Evolutionary conservation across 2,888 invertebrate genomes (phyloP).

Genomic region (Apodemia zela): DNA sequence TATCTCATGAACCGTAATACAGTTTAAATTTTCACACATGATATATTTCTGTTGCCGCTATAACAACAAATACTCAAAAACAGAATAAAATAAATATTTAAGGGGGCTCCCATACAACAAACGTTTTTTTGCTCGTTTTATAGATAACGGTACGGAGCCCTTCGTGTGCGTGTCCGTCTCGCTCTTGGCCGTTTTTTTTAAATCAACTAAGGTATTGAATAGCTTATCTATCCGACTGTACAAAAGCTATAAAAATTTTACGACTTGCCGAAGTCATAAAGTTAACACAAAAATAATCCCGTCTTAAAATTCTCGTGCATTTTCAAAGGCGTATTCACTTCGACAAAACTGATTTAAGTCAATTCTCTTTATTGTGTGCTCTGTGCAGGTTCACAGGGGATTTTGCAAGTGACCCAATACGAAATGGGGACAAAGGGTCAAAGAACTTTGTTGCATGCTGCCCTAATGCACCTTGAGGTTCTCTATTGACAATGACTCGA

Average conservation of each 20-base stretch:
- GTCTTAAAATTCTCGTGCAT: neutral
- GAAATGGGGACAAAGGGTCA: constrained; percentile 58
- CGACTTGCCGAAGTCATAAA: neutral
- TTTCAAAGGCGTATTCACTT: constrained; percentile 21
- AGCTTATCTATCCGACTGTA: too few relatives aligned
- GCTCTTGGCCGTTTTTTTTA: too few relatives aligned
- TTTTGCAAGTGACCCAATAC: constrained; percentile 44
- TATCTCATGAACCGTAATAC: too few relatives aligned
- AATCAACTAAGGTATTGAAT: too few relatives aligned
- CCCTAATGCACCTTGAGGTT: constrained; percentile 2
- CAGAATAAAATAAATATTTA: too few relatives aligned
- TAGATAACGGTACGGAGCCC: too few relatives aligned
- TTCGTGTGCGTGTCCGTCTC: too few relatives aligned
- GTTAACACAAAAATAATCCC: neutral
- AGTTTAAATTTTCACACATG: too few relatives aligned
- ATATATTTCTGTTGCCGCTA: too few relatives aligned
- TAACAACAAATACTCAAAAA: too few relatives aligned
- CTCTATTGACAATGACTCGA: constrained; percentile 1
- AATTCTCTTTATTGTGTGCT: constrained; percentile 5
- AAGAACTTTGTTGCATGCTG: constrained; percentile 42
- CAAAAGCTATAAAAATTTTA: neutral
- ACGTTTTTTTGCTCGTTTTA: too few relatives aligned
- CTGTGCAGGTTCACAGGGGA: constrained; percentile 29
- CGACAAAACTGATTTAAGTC: constrained; percentile 21
- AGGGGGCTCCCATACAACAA: too few relatives aligned